phyloP scores from a whole-genome alignment of 1,140 invertebrate genomes.

The Pseudomyrmex flavicornis region DNA sequence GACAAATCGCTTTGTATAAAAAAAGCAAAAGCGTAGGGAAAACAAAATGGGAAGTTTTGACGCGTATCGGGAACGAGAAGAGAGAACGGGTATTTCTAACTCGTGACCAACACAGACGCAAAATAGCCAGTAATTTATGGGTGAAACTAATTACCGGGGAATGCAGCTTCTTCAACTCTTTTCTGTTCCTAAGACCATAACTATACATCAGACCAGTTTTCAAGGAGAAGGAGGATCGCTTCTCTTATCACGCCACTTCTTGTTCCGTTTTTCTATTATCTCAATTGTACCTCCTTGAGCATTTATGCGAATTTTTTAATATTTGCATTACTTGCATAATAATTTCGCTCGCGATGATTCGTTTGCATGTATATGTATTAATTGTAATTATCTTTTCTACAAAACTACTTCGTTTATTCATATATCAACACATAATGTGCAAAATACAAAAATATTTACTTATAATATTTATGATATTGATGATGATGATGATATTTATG shows the following conservation, averaged over 20 bases:
- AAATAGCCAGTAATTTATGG: constrained; percentile 83
- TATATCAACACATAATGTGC: too few species aligned
- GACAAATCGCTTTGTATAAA: not conserved
- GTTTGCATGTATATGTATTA: not conserved
- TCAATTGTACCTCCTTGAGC: constrained; percentile 19
- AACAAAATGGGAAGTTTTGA: constrained; percentile 39
- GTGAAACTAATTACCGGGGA: constrained; percentile 83
- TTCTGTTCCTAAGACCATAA: constrained; percentile 75
- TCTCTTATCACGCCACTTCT: constrained; percentile 58
- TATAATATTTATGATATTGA: too few species aligned
- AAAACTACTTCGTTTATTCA: not conserved
- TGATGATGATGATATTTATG: too few species aligned
- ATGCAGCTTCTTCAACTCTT: constrained; percentile 81
- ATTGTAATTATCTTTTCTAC: constrained; percentile 18
- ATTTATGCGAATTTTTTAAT: constrained; percentile 9
- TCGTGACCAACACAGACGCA: constrained; percentile 76
- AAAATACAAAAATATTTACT: too few species aligned
- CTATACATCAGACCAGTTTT: constrained; percentile 72
- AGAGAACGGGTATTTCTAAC: constrained; percentile 59
- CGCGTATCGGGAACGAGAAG: not conserved
- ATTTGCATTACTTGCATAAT: constrained; percentile 15
- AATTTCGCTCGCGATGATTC: constrained; percentile 30
- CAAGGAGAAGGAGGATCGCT: constrained; percentile 64
- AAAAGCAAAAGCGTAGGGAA: constrained; percentile 46
- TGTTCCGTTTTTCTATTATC: constrained; percentile 42